phyloP scores from a whole-genome alignment of 2,797 vertebrate genomes.

The Eutrigla gurnardus region DNA sequence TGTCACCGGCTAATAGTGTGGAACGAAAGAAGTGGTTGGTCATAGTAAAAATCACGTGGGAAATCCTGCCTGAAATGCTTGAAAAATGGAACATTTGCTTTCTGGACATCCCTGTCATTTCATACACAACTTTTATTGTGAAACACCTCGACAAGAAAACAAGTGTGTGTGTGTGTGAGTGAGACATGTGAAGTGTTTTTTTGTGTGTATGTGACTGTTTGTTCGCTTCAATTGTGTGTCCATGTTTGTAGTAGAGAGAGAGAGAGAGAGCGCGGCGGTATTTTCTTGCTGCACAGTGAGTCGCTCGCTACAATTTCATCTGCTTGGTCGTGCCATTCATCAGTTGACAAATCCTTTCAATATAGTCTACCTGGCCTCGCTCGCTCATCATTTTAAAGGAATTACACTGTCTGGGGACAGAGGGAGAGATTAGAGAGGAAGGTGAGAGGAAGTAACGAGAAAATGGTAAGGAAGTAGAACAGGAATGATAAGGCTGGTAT shows the following conservation, averaged over 20 bases:
- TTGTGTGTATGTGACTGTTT: background rate
- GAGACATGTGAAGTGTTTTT: background rate
- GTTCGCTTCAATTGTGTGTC: background rate
- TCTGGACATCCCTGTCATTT: background rate
- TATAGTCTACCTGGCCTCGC: slow-evolving; percentile 69
- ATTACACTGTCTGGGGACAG: slow-evolving; percentile 69
- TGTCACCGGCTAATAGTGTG: slow-evolving; percentile 38
- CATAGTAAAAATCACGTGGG: slow-evolving; percentile 2
- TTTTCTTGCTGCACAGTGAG: slow-evolving; percentile 62
- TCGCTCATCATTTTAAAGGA: slow-evolving; percentile 76
- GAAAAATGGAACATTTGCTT: background rate
- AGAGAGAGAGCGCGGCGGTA: background rate
- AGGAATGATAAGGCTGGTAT: slow-evolving; percentile 59
- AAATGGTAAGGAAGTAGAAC: slow-evolving; percentile 44
- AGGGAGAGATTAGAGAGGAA: slow-evolving; percentile 48
- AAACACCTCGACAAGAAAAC: background rate
- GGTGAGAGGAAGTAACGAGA: slow-evolving; percentile 54
- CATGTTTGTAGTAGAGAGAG: background rate
- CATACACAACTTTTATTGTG: background rate
- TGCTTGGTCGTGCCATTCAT: slow-evolving; percentile 66
- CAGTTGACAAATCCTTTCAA: slow-evolving; percentile 80
- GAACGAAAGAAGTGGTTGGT: slow-evolving; percentile 30
- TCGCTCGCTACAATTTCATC: slow-evolving; percentile 69
- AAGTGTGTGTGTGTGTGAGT: background rate
- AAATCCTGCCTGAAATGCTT: slow-evolving; percentile 1